Evolutionary conservation across 2,888 invertebrate species (phyloP).

Genomic region (Hipparchia semele): DNA sequence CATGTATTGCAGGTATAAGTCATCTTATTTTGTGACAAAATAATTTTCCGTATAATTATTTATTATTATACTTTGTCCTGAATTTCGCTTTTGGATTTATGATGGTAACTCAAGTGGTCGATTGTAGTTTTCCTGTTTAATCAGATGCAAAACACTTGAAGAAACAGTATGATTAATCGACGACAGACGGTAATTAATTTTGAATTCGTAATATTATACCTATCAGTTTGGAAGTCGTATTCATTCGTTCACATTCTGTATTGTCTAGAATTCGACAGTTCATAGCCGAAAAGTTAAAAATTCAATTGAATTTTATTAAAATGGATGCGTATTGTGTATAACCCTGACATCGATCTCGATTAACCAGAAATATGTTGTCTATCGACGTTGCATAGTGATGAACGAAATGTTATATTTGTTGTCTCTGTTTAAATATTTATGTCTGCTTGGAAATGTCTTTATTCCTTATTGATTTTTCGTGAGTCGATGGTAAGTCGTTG

Average conservation of each 20-base stretch:
- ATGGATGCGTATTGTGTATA: background rate
- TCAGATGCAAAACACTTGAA: background rate
- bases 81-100: background rate
- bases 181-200: background rate
- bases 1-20: background rate
- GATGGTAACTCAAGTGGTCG: background rate
- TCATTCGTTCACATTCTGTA: background rate
- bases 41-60: too few species aligned
- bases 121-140: background rate
- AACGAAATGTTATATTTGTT: background rate
- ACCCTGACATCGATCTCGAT: conserved; percentile 1
- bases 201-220: background rate
- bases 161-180: background rate
- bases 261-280: background rate
- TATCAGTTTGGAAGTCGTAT: background rate
- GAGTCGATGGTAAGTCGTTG: too few species aligned
- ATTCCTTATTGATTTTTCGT: background rate
- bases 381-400: background rate
- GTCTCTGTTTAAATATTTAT: conserved; percentile 11
- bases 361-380: background rate
- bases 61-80: background rate
- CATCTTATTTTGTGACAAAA: background rate
- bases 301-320: background rate
- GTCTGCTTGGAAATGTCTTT: background rate
- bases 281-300: background rate